Conservation (phyloP, 2,113 vertebrate species). For the Tenebrosternarchus preto region DNA sequence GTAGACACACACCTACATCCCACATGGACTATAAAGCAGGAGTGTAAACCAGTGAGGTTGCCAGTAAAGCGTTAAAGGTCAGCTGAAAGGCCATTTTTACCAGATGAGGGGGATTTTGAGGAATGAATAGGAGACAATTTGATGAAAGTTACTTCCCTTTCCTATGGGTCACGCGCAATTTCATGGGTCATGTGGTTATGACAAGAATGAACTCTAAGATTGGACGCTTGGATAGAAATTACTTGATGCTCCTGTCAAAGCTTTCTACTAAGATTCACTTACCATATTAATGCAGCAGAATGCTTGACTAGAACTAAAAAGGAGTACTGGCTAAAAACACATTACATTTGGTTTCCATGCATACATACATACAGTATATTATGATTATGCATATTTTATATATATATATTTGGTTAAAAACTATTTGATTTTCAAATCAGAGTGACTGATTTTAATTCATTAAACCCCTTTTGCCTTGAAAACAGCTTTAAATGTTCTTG, state of each 20-base stretch:
- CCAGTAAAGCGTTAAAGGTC: constrained; percentile 34
- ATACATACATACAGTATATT: no score
- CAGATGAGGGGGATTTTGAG: constrained; percentile 20
- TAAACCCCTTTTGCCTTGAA: no score
- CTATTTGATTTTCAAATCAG: no score
- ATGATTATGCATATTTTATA: no score
- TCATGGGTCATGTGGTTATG: constrained; percentile 41
- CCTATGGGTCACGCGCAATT: constrained; percentile 30
- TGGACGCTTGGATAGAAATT: constrained; percentile 36
- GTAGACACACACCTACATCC: neutral
- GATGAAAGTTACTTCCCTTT: constrained; percentile 42
- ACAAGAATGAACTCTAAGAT: constrained; percentile 16
- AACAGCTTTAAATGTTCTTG: no score
- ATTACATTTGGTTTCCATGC: no score
- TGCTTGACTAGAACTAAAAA: neutral
- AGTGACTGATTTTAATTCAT: no score
- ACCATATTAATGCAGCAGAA: constrained; percentile 2
- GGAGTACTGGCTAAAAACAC: neutral
- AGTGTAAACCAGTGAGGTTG: constrained; percentile 10
- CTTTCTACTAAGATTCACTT: constrained; percentile 14
- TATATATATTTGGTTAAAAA: no score
- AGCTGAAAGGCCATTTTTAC: constrained; percentile 35
- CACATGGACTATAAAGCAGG: neutral
- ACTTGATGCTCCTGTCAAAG: constrained; percentile 27
- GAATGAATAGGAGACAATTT: constrained; percentile 24